Conservation (phyloP, 1,140 invertebrate species). For the Fopius arisanus region DNA sequence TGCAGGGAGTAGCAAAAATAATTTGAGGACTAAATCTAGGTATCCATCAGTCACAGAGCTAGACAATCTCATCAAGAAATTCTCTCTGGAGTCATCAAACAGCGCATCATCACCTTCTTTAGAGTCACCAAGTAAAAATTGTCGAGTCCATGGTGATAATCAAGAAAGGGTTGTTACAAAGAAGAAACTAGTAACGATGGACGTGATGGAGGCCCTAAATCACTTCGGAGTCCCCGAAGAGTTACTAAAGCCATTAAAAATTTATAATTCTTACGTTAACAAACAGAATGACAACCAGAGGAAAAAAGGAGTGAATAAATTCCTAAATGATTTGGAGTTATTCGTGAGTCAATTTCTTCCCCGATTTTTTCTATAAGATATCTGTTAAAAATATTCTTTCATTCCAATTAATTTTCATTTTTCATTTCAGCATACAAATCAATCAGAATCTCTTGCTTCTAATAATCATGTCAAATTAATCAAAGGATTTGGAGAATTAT, state of each 20-base stretch:
- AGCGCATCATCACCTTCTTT: neutral
- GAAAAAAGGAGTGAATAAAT: slow-evolving; percentile 25
- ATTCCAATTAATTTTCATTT: slow-evolving; percentile 2
- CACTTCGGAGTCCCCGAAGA: slow-evolving; percentile 42
- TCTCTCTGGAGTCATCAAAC: slow-evolving; percentile 11
- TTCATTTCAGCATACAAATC: slow-evolving; percentile 30
- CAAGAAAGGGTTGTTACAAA: neutral
- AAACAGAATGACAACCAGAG: slow-evolving; percentile 21
- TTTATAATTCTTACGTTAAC: slow-evolving; percentile 41
- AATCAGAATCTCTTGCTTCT: neutral
- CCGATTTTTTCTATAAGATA: neutral
- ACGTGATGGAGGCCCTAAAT: slow-evolving; percentile 41
- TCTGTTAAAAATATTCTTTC: too few species aligned
- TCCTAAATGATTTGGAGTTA: slow-evolving; percentile 38
- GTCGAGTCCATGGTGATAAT: slow-evolving; percentile 26
- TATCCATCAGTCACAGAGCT: slow-evolving; percentile 26
- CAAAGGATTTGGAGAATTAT: slow-evolving; percentile 28
- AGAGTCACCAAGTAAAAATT: neutral
- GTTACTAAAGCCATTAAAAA: slow-evolving; percentile 45
- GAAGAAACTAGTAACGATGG: slow-evolving; percentile 17
- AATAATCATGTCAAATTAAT: slow-evolving; percentile 10
- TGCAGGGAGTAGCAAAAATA: neutral
- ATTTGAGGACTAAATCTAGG: neutral
- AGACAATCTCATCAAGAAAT: slow-evolving; percentile 31
- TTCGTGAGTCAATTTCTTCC: slow-evolving; percentile 36